Conservation (phyloP, 2,797 vertebrate genomes). For the Buceros bicornis region DNA sequence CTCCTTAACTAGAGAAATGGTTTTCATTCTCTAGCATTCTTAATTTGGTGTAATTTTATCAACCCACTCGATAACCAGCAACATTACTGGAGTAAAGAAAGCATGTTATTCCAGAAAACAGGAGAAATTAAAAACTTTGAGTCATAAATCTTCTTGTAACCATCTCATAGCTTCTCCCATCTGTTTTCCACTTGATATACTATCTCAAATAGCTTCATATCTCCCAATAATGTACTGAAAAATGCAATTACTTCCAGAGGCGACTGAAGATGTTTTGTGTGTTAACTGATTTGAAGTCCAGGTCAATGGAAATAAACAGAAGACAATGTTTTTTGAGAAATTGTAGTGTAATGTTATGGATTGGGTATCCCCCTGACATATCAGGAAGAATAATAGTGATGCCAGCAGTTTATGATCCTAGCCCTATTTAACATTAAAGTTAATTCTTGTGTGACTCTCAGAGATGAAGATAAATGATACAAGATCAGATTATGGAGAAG, state of each 20-base stretch:
- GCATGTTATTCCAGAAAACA: neutral
- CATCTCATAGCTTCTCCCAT: neutral
- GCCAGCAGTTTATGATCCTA: neutral
- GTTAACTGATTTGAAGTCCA: neutral
- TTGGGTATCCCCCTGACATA: neutral
- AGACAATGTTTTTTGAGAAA: neutral
- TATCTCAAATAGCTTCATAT: neutral
- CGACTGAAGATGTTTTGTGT: neutral
- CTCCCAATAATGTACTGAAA: neutral
- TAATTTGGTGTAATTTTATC: neutral
- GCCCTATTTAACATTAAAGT: neutral
- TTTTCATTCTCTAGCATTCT: neutral
- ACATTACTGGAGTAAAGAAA: neutral
- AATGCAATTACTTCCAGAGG: neutral
- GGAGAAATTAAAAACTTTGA: neutral
- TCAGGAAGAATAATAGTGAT: neutral
- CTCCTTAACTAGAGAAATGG: neutral
- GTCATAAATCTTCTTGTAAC: neutral
- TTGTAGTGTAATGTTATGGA: neutral
- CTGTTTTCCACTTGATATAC: neutral
- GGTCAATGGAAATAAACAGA: neutral
- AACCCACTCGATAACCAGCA: neutral
- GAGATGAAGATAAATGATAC: neutral
- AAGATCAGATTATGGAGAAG: neutral
- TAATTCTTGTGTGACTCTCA: neutral